These are phyloP conservation scores for Sebastes dallii DNA, from an alignment of 2,797 vertebrate genomes.

Conservation along the genomic window DNA sequence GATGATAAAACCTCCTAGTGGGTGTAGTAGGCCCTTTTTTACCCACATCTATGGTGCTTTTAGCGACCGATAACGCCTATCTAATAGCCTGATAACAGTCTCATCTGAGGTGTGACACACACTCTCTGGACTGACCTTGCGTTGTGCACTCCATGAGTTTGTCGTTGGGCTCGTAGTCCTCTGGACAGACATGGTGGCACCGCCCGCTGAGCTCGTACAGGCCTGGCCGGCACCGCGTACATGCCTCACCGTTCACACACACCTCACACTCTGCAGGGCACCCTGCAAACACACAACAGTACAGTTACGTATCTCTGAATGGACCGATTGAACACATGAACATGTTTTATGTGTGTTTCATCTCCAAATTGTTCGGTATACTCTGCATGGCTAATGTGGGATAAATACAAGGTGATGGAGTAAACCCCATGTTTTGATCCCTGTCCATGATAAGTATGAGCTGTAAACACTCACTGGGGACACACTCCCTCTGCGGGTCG, in stretches of 20 bases:
- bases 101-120: background rate
- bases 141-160: slow-evolving; percentile 92
- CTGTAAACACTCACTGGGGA: slow-evolving; percentile 75
- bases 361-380: background rate
- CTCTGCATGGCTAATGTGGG: background rate
- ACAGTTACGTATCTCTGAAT: background rate
- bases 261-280: slow-evolving; percentile 95
- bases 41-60: too few relatives aligned
- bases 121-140: slow-evolving; percentile 82
- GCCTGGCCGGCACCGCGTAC: slow-evolving; percentile 90
- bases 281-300: slow-evolving; percentile 78
- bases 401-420: background rate
- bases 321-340: background rate
- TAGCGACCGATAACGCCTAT: too few relatives aligned
- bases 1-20: too few relatives aligned
- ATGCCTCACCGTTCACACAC: slow-evolving; percentile 93
- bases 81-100: too few relatives aligned
- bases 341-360: background rate
- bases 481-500: slow-evolving; percentile 93
- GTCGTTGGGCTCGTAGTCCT: slow-evolving; percentile 90
- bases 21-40: too few relatives aligned
- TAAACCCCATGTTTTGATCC: too few relatives aligned
- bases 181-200: slow-evolving; percentile 94
- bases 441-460: background rate
- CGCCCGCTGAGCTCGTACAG: slow-evolving; percentile 92